A percentile compares a stretch with the other conserved stretches of the same genome.
Conservation (phyloP, 37 sponge, comb jelly and placozoan species). For the Tethya wilhelma region DNA sequence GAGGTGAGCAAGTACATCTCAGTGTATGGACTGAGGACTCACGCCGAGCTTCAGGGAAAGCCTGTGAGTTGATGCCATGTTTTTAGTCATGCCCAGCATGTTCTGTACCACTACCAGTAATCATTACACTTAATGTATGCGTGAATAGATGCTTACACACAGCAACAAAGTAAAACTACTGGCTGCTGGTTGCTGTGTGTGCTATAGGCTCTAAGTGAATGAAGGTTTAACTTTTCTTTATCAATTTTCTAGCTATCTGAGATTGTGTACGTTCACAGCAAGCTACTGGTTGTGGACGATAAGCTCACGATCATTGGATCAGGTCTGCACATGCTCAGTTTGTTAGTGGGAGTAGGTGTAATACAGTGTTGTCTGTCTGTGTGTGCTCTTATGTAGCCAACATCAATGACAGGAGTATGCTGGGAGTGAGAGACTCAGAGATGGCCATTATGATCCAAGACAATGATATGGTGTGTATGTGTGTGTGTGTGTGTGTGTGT, state of each 20-base stretch:
- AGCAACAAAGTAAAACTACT: too few species aligned
- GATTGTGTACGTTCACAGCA: conserved; percentile 75
- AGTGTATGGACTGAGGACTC: conserved; percentile 64
- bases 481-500: not conserved
- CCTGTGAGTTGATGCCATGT: conserved; percentile 54
- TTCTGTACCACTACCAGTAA: too few species aligned
- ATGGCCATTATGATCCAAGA: conserved; percentile 58
- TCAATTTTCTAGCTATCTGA: conserved; percentile 45
- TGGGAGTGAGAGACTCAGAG: conserved; percentile 76
- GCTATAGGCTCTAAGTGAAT: too few species aligned
- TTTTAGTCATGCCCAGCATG: too few species aligned
- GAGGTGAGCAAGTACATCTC: conserved; percentile 50
- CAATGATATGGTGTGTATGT: conserved; percentile 47
- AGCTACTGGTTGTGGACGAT: conserved; percentile 77
- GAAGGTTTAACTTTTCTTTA: not conserved
- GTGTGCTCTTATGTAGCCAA: conserved; percentile 56
- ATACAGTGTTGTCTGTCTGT: not conserved
- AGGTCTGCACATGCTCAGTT: conserved; percentile 37
- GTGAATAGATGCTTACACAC: too few species aligned
- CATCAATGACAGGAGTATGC: conserved; percentile 75
- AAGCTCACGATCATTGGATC: conserved; percentile 68
- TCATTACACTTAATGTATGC: not conserved
- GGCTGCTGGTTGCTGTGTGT: too few species aligned
- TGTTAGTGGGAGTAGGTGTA: not conserved
- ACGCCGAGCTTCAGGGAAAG: conserved; percentile 28